Conservation (phyloP, 2,113 vertebrate species). For the Onychorhynchus coronatus region DNA sequence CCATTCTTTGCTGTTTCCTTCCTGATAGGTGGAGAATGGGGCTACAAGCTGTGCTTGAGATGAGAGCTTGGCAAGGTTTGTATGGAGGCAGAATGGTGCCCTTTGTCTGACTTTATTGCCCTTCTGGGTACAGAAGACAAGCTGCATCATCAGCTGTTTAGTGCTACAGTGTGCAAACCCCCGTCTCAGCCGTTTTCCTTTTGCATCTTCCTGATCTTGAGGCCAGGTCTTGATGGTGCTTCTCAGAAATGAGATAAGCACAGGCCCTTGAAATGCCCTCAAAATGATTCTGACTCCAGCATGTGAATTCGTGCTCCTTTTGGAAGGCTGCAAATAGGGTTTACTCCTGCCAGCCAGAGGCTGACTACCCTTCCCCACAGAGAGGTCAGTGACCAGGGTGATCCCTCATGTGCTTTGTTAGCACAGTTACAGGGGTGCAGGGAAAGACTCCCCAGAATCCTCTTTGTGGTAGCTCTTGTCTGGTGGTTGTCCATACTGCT, state of each 20-base stretch:
- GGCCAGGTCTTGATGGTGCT: fast-evolving
- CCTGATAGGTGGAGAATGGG: neutral
- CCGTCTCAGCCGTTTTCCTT: neutral
- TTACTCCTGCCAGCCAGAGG: neutral
- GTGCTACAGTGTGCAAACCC: neutral
- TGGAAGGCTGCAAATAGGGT: neutral
- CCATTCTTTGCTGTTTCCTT: neutral
- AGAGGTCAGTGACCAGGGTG: neutral
- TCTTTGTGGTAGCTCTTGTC: neutral
- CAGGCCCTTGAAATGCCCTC: neutral
- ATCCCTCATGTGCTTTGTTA: neutral
- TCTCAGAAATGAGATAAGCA: neutral
- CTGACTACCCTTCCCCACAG: neutral
- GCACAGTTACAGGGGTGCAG: neutral
- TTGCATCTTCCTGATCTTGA: neutral
- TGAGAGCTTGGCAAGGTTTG: neutral
- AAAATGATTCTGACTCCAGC: neutral
- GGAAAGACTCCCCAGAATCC: neutral
- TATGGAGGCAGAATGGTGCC: fast-evolving
- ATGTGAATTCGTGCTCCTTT: neutral
- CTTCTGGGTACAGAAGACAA: neutral
- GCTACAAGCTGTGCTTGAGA: neutral
- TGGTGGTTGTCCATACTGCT: neutral
- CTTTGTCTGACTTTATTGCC: neutral
- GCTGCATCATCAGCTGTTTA: neutral